These are phyloP conservation scores for Cydia pomonella DNA, from an alignment of 1,140 invertebrate genomes.

Conservation along the genomic window DNA sequence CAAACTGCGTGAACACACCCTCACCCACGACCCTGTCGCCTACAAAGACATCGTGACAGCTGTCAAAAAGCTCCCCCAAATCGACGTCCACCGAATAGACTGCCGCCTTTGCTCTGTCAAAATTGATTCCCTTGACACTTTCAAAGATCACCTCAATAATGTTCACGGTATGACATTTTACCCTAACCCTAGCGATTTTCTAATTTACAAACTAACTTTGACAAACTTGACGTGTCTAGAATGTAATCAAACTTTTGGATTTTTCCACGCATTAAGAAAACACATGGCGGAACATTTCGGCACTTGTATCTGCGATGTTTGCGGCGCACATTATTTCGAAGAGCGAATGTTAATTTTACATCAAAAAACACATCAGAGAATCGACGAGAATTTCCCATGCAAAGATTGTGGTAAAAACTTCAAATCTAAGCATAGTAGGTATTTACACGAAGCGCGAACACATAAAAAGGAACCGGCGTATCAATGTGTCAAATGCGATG, in stretches of 20 bases:
- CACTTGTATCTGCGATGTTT: constrained; percentile 65
- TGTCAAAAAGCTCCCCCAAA: constrained; percentile 58
- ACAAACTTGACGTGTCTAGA: constrained; percentile 54
- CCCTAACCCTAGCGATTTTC: constrained; percentile 49
- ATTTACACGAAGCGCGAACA: constrained; percentile 57
- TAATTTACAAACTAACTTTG: constrained; percentile 58
- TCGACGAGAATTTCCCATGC: constrained; percentile 55
- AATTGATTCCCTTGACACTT: constrained; percentile 51
- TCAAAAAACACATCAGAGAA: constrained; percentile 58
- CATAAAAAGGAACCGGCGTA: constrained; percentile 68
- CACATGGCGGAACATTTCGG: constrained; percentile 74
- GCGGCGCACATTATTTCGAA: constrained; percentile 71
- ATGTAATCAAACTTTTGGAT: constrained; percentile 52
- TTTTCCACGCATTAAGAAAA: constrained; percentile 69
- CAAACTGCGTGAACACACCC: constrained; percentile 60
- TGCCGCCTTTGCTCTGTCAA: constrained; percentile 58
- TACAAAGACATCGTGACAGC: constrained; percentile 46
- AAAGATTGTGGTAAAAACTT: constrained; percentile 68
- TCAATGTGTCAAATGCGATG: constrained; percentile 68
- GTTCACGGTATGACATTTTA: constrained; percentile 49
- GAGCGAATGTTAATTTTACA: constrained; percentile 66
- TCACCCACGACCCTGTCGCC: constrained; percentile 56
- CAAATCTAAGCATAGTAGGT: constrained; percentile 66
- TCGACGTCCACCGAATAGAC: constrained; percentile 62
- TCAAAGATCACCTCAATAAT: constrained; percentile 55